Conservation (phyloP, 1,140 invertebrate species). For the Camponotus vicinus region DNA sequence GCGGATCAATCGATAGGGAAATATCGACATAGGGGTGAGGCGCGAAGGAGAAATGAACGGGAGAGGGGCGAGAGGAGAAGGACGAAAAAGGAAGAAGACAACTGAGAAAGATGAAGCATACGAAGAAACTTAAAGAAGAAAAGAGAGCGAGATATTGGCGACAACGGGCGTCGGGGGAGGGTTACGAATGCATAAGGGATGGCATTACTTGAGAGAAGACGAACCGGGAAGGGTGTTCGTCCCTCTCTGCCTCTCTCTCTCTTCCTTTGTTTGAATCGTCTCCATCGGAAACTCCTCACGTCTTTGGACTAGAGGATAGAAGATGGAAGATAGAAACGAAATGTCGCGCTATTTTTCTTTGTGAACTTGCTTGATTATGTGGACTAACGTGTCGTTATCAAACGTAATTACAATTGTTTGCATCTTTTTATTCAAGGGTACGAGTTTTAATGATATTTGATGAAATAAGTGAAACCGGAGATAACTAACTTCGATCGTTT, state of each 20-base stretch:
- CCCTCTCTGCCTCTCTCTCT: not conserved
- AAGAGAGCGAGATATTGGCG: conserved; percentile 65
- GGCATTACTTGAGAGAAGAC: conserved; percentile 81
- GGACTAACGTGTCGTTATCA: not conserved
- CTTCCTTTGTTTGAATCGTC: conserved; percentile 61
- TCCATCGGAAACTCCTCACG: conserved; percentile 6
- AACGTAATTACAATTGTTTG: conserved; percentile 35
- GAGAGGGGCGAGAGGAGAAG: conserved; percentile 40
- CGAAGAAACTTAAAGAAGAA: conserved; percentile 65
- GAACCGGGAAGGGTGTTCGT: conserved; percentile 71
- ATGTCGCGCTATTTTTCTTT: conserved; percentile 4
- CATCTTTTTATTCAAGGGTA: not conserved
- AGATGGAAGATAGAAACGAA: not conserved
- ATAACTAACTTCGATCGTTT: conserved; percentile 13
- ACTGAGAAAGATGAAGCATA: conserved; percentile 52
- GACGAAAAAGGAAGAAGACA: conserved; percentile 38
- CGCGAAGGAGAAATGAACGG: conserved; percentile 68
- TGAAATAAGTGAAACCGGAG: conserved; percentile 16
- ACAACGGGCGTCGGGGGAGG: conserved; percentile 71
- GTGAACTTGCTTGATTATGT: no score
- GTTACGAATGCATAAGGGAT: conserved; percentile 83
- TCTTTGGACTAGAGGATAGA: not conserved
- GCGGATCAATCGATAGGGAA: conserved; percentile 85
- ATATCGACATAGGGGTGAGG: conserved; percentile 81
- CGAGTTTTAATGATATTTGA: not conserved